Evolutionary conservation across 2,113 vertebrate genomes (phyloP).

Genomic region (Cichladusa arquata): DNA sequence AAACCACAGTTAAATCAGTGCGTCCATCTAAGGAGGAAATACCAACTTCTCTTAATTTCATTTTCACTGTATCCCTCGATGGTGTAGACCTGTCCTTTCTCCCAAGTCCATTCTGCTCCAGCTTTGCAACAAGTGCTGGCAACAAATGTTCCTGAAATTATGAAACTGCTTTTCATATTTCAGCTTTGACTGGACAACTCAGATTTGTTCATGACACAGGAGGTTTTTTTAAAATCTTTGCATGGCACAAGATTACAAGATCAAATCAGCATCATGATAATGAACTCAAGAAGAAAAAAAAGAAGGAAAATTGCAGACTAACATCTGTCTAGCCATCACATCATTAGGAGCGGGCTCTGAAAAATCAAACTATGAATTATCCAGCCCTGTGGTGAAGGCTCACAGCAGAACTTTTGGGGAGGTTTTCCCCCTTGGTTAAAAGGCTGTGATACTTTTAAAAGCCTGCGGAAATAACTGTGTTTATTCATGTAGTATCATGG

Average conservation of each 20-base stretch:
- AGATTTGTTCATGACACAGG: background rate
- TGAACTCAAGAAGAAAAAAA: background rate
- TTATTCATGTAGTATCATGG: background rate
- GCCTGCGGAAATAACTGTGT: background rate
- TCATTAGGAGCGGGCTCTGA: background rate
- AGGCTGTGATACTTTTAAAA: background rate
- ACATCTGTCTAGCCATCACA: background rate
- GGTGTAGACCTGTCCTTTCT: background rate
- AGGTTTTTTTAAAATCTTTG: background rate
- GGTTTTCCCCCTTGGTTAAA: background rate
- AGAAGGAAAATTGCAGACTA: background rate
- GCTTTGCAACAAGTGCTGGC: background rate
- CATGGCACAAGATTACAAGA: background rate
- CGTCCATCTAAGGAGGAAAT: background rate
- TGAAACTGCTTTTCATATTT: background rate
- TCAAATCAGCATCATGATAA: background rate
- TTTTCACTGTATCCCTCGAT: background rate
- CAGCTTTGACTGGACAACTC: background rate
- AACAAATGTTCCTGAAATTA: background rate
- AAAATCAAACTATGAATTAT: background rate
- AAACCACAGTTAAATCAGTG: background rate
- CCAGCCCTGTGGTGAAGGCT: background rate
- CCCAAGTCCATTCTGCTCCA: background rate
- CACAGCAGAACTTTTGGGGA: background rate
- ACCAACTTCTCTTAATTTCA: accelerated